Percentiles rank a stretch among this genome's conserved stretches.
Conservation (phyloP, 1,140 invertebrate genomes). For the Musca vetustissima region DNA sequence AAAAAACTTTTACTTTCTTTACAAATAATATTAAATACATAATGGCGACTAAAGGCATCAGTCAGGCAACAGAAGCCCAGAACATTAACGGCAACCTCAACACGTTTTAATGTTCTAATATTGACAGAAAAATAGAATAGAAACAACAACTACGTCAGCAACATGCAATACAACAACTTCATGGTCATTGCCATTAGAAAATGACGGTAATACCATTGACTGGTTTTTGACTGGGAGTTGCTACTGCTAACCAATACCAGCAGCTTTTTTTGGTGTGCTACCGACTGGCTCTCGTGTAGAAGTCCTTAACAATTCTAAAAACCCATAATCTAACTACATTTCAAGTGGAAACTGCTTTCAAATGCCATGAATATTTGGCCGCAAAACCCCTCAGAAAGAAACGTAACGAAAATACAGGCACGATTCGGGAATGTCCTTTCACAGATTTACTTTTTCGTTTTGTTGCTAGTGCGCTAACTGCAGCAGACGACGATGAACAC, state of each 20-base stretch:
- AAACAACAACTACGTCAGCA: not conserved
- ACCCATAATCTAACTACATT: no score
- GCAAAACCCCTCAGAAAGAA: not conserved
- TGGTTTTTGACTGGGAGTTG: not conserved
- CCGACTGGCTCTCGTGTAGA: not conserved
- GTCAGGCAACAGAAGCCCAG: not conserved
- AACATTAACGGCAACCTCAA: slow-evolving; percentile 18
- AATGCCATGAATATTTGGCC: no score
- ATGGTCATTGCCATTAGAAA: slow-evolving; percentile 21
- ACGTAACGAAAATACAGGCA: not conserved
- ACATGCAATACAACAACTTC: slow-evolving; percentile 9
- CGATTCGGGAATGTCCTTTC: slow-evolving; percentile 15
- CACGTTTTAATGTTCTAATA: slow-evolving; percentile 20
- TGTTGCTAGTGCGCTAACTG: no score
- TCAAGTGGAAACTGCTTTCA: no score
- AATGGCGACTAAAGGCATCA: not conserved
- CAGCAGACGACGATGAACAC: no score
- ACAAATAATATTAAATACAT: slow-evolving; percentile 2
- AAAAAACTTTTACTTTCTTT: slow-evolving; percentile 21
- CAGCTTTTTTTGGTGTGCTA: no score
- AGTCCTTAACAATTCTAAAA: not conserved
- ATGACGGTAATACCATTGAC: not conserved
- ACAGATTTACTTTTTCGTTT: slow-evolving; percentile 8
- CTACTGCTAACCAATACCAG: not conserved
- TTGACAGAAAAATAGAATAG: not conserved